phyloP scores from a whole-genome alignment of 1,140 invertebrate genomes.

The Trichoplusia ni region DNA sequence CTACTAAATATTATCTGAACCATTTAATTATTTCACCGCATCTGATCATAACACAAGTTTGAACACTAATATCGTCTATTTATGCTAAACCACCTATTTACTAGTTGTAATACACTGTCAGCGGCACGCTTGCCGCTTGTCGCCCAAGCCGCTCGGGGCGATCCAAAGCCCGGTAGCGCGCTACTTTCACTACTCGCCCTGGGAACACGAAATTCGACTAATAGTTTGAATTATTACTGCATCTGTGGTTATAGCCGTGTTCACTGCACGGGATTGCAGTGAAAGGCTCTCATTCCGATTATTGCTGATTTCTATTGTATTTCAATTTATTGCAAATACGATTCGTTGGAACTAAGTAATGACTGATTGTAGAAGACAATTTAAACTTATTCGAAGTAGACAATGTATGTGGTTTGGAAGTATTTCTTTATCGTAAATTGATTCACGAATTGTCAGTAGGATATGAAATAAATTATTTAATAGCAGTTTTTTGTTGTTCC shows the following conservation, averaged over 20 bases:
- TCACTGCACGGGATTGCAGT: conserved; percentile 33
- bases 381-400: no score
- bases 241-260: conserved; percentile 28
- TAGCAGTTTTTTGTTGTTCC: not conserved
- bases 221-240: conserved; percentile 72
- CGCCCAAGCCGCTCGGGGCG: conserved; percentile 27
- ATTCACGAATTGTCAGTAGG: no score
- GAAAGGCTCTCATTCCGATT: conserved; percentile 41
- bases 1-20: no score
- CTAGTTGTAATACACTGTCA: no score
- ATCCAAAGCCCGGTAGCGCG: conserved; percentile 69
- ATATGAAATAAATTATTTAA: no score
- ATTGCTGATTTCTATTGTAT: conserved; percentile 29
- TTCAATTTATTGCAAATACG: conserved; percentile 19
- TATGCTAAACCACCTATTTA: no score
- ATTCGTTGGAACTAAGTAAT: not conserved
- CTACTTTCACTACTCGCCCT: conserved; percentile 68
- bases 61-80: no score
- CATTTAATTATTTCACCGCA: no score
- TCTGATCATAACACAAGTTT: no score
- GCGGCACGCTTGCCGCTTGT: conserved; percentile 10
- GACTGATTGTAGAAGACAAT: no score
- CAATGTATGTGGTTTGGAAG: no score
- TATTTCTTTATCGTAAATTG: no score
- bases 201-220: conserved; percentile 76